Evolutionary conservation across 2,797 vertebrate genomes (phyloP).

Genomic region (Tangara arthus): DNA sequence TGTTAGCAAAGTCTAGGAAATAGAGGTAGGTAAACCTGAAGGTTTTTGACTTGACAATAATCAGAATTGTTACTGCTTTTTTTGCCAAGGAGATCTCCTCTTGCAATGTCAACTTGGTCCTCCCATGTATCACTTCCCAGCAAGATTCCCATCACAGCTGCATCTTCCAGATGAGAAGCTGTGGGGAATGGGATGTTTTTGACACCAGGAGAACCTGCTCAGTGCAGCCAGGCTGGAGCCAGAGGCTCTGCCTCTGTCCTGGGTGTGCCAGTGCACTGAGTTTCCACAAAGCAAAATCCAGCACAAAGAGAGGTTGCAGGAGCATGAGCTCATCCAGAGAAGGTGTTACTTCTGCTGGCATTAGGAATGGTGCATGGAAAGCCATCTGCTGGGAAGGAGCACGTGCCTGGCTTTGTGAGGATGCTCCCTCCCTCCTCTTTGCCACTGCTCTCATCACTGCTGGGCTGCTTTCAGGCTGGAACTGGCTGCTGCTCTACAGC

Average conservation of each 20-base stretch:
- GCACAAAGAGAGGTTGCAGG: background rate
- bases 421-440: background rate
- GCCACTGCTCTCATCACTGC: background rate
- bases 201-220: background rate
- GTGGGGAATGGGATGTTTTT: background rate
- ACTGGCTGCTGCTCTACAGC: background rate
- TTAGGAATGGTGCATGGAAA: conserved; percentile 75
- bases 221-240: background rate
- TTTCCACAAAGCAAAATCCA: background rate
- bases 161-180: background rate
- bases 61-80: background rate
- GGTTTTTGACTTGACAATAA: background rate
- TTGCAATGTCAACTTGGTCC: background rate
- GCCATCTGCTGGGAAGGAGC: conserved; percentile 67
- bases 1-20: background rate
- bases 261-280: background rate
- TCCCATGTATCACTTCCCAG: background rate
- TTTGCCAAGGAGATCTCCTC: background rate
- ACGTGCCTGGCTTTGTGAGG: background rate
- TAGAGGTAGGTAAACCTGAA: background rate
- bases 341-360: conserved; percentile 52
- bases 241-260: background rate
- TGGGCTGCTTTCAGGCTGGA: background rate
- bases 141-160: background rate
- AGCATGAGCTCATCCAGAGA: background rate